Conservation (phyloP, 2,888 invertebrate species). For the Cryptocephalus primarius region DNA sequence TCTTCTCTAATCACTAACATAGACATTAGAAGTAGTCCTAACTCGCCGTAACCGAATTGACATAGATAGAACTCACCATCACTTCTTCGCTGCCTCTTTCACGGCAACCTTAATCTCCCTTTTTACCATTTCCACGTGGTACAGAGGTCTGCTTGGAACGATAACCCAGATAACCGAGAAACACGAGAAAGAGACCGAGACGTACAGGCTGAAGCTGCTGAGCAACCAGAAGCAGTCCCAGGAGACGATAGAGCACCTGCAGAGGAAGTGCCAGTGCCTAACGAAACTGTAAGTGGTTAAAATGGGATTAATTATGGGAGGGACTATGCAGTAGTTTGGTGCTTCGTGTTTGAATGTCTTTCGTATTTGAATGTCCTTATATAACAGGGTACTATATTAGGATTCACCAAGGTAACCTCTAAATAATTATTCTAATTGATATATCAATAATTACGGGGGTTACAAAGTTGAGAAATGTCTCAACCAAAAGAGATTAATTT, state of each 20-base stretch:
- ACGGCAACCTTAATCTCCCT: conserved; percentile 14
- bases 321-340: no score
- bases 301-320: no score
- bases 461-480: no score
- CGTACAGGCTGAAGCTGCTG: conserved; percentile 28
- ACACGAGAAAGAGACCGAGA: conserved; percentile 29
- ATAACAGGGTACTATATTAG: no score
- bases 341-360: no score
- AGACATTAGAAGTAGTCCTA: no score
- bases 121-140: conserved; percentile 3
- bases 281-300: conserved; percentile 47
- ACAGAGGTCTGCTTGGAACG: conserved; percentile 40
- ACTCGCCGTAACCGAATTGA: not conserved
- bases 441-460: no score
- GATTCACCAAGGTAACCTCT: no score
- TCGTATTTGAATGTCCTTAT: no score
- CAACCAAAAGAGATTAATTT: no score
- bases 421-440: no score
- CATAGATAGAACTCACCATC: conserved; percentile 7
- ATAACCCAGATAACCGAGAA: conserved; percentile 28
- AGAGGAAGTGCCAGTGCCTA: conserved; percentile 49
- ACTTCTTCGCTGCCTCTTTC: conserved; percentile 2
- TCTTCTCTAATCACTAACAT: no score
- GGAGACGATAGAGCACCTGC: conserved; percentile 46
- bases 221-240: conserved; percentile 41